Conservation (phyloP, 53 echinoderm and acorn worm species). For the Crossaster papposus region DNA sequence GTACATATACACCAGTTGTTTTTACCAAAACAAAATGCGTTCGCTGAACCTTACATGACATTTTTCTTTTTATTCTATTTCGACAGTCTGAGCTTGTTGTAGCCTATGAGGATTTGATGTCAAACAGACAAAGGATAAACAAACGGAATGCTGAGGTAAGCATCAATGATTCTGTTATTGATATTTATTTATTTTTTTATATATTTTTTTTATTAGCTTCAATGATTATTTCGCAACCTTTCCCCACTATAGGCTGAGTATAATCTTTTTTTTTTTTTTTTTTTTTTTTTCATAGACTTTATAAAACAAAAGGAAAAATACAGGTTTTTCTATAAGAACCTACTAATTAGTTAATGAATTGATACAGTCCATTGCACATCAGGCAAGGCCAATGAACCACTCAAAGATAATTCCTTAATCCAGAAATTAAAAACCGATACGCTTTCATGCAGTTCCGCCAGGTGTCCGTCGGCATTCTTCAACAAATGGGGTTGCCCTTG, state of each 20-base stretch:
- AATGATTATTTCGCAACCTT: too few species aligned
- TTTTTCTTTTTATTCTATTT: neutral
- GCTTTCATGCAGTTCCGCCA: neutral
- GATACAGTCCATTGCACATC: neutral
- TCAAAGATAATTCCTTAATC: too few species aligned
- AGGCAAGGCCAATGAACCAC: neutral
- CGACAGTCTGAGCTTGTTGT: constrained; percentile 72
- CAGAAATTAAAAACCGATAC: neutral
- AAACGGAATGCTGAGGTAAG: constrained; percentile 71
- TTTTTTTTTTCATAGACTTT: neutral
- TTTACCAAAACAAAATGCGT: neutral
- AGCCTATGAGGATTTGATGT: constrained; percentile 68
- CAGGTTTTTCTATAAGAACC: neutral
- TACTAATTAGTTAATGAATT: neutral
- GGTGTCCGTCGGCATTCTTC: neutral
- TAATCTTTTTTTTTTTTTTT: too few species aligned
- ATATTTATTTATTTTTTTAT: too few species aligned
- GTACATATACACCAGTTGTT: neutral
- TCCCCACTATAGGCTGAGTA: neutral
- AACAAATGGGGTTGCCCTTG: neutral
- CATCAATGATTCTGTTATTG: neutral
- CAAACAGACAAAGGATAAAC: constrained; percentile 58
- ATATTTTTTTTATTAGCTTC: too few species aligned
- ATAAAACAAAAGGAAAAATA: neutral
- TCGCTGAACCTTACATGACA: neutral